Percentiles rank a stretch among this genome's conserved stretches.
These are phyloP conservation scores for Chrysogorgia sp. DNA, from an alignment of 92 coral and sea anemone genomes.

Conservation along the genomic window DNA sequence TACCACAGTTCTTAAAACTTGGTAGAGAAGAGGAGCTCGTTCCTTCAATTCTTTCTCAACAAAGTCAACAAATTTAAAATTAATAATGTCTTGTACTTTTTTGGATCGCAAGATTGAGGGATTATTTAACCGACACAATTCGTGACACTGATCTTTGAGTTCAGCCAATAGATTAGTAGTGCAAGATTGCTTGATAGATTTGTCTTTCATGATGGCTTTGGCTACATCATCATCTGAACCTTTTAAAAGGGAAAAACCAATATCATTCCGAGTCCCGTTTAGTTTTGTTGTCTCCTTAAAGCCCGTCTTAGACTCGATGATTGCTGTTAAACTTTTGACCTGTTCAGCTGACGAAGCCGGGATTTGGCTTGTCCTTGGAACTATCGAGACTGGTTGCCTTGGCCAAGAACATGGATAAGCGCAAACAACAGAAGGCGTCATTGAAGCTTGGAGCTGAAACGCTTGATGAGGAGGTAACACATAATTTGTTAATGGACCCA, in stretches of 20 bases:
- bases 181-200: constrained; percentile 28
- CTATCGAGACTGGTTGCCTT: too few species aligned
- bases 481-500: too few species aligned
- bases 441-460: too few species aligned
- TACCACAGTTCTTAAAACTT: constrained; percentile 34
- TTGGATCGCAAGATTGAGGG: constrained; percentile 33
- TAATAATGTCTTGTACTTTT: constrained; percentile 17
- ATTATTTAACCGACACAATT: constrained; percentile 13
- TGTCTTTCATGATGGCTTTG: constrained; percentile 42
- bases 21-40: constrained; percentile 37
- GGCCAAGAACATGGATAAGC: too few species aligned
- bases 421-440: too few species aligned
- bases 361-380: too few species aligned
- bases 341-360: too few species aligned
- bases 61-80: constrained; percentile 43
- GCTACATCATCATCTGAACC: constrained; percentile 45
- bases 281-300: too few species aligned
- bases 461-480: too few species aligned
- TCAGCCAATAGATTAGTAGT: constrained; percentile 35
- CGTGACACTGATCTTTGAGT: constrained; percentile 20
- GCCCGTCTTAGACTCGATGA: too few species aligned
- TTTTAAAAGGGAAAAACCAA: neutral
- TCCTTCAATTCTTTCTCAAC: constrained; percentile 38
- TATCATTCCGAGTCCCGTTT: too few species aligned
- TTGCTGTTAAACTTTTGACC: too few species aligned